Evolutionary conservation across 2,888 invertebrate species (phyloP), one percentile per base, ranked within the genome.

Genomic region (Perizoma flavofasciatum): DNA sequence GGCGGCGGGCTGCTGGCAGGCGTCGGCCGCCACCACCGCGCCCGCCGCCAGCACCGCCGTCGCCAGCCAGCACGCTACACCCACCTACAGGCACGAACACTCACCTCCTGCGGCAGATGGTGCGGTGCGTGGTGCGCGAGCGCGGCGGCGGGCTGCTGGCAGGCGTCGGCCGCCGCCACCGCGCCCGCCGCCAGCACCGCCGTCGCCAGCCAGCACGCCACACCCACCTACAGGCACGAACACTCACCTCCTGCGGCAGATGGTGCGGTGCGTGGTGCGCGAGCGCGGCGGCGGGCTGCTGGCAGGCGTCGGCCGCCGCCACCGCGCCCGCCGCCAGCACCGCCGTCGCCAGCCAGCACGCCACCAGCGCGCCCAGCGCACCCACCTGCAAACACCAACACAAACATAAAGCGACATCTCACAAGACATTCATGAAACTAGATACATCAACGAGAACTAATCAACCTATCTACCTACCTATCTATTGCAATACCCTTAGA

Each of bases 321-420:
- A 98, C 97, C 58, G 96, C 95, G 35, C 95, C 94, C 51, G 97
- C 96, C 66, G 98, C 93, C 88, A 98, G 97, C 65, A 97, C 85
- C 57, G 98, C 97, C 54, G 97, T 96, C 93, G 97, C 95, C 73
- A 97, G 93, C 96, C 98, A 98, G 67, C 97, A 97, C 69, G 85
- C 86, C 73, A 92, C 92, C 66, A 92, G 80, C 61, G 98, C 96
- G 40, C 97, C 97, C 76, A 98, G 93, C 32, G 92, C 92, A 0
- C 89, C 88, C 73, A 90, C 90, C 89, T 89, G 69, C 4, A 59
- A 41, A 49, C 10, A 43, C 1, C 55, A 11, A 35, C 9, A 35
- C 11, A 6, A 5, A 11, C n/a, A 39, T 8, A 1, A 1, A 6
- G 37, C 5, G 6, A 37, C 37, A 37, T 7, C 7, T 37, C 1